Evolutionary conservation across 2,888 invertebrate genomes (phyloP).

Genomic region (Panorpa germanica): DNA sequence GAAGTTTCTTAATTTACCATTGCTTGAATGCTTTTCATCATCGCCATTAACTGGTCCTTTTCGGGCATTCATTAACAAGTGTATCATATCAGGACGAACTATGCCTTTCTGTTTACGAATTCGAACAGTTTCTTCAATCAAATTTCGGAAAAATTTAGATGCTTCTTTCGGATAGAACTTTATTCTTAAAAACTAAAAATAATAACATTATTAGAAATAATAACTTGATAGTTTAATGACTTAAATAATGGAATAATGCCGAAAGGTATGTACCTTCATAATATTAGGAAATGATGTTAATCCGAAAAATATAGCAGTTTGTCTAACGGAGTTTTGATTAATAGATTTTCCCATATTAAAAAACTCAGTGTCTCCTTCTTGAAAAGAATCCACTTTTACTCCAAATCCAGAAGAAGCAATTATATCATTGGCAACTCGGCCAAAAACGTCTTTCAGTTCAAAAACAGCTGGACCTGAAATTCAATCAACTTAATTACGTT

Average conservation of each 20-base stretch:
- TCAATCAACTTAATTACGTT: too few relatives aligned
- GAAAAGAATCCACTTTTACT: constrained; percentile 4
- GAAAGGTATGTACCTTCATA: too few relatives aligned
- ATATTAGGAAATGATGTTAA: too few relatives aligned
- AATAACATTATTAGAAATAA: too few relatives aligned
- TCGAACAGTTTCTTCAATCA: constrained; percentile 4
- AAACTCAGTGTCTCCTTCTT: constrained; percentile 4
- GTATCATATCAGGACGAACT: constrained; percentile 5
- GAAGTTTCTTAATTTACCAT: too few relatives aligned
- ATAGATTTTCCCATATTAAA: too few relatives aligned
- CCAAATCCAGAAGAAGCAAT: constrained; percentile 7
- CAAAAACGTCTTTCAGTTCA: constrained; percentile 5
- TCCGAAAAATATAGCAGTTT: too few relatives aligned
- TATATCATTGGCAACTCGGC: constrained; percentile 1
- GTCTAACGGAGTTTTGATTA: too few relatives aligned
- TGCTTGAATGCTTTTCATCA: constrained; percentile 3
- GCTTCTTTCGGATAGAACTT: neutral
- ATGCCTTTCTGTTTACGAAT: neutral
- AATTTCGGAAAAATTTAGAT: constrained; percentile 1
- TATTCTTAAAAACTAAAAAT: too few relatives aligned
- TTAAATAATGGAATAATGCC: too few relatives aligned
- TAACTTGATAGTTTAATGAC: too few relatives aligned
- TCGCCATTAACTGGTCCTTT: neutral
- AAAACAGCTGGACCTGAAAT: neutral
- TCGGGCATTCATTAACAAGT: constrained; percentile 3